Evolutionary conservation across 2,888 invertebrate genomes (phyloP).

Genomic region (Pachymerium ferrugineum): DNA sequence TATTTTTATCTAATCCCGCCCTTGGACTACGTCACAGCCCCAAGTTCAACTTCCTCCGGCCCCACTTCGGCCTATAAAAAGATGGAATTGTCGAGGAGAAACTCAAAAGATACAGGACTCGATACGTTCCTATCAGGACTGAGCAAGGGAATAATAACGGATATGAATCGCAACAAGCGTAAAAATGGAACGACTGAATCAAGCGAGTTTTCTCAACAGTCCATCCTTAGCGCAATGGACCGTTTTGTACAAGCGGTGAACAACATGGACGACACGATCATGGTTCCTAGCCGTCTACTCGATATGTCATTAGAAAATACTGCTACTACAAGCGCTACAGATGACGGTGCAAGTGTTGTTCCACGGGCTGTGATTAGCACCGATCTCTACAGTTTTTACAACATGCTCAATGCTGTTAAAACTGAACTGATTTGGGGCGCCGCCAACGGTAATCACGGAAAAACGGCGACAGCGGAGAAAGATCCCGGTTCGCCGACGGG

Average conservation of each 20-base stretch:
- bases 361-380: not conserved
- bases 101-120: conserved; percentile 4
- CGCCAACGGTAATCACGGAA: conserved; percentile 39
- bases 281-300: conserved; percentile 85
- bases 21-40: too few species aligned
- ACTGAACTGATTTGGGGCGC: conserved; percentile 76
- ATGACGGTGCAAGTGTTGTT: conserved; percentile 31
- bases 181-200: conserved; percentile 37
- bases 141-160: not conserved
- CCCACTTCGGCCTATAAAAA: not conserved
- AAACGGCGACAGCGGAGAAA: conserved; percentile 43
- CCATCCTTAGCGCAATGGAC: conserved; percentile 85
- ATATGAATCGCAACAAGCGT: conserved; percentile 33
- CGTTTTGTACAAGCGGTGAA: conserved; percentile 83
- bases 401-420: conserved; percentile 79
- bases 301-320: conserved; percentile 65
- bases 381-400: conserved; percentile 74
- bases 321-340: conserved; percentile 40
- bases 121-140: conserved; percentile 24
- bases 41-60: too few species aligned
- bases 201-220: conserved; percentile 64
- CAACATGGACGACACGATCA: conserved; percentile 89
- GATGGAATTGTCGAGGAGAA: conserved; percentile 24
- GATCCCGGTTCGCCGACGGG: not conserved
- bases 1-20: not conserved